A percentile compares a stretch with the other conserved stretches of the same genome.
phyloP scores from a whole-genome alignment of 2,888 invertebrate genomes.

The Cactoblastis cactorum region DNA sequence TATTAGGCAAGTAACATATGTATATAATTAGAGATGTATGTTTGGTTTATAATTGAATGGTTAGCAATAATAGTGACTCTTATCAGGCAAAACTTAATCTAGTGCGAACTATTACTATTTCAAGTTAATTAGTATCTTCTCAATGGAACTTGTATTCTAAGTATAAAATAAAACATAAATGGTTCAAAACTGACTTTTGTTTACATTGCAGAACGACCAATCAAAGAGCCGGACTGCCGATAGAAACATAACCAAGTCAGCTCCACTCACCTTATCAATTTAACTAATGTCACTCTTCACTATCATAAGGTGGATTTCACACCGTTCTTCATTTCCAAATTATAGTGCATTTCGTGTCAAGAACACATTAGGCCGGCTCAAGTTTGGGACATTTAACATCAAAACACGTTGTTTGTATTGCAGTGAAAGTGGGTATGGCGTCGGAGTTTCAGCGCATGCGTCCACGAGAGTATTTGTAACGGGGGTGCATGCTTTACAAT shows the following conservation, averaged over 20 bases:
- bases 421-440: conserved; percentile 70
- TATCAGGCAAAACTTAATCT: too few relatives aligned
- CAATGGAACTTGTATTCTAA: too few relatives aligned
- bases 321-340: conserved; percentile 59
- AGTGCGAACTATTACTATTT: too few relatives aligned
- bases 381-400: conserved; percentile 60
- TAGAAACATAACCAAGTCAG: conserved; percentile 35
- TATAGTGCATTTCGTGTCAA: conserved; percentile 67
- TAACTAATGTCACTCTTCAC: conserved; percentile 47
- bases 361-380: conserved; percentile 64
- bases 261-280: conserved; percentile 48
- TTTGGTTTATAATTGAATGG: too few relatives aligned
- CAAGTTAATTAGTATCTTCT: too few relatives aligned
- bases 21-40: too few relatives aligned
- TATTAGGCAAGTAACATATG: too few relatives aligned
- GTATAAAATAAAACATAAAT: too few relatives aligned
- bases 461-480: conserved; percentile 32
- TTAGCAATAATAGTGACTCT: too few relatives aligned
- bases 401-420: conserved; percentile 64
- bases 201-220: conserved; percentile 27
- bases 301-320: conserved; percentile 68
- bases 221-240: conserved; percentile 30
- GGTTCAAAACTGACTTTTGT: conserved; percentile 21
- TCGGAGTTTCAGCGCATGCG: conserved; percentile 71
- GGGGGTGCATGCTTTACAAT: conserved; percentile 43